Evolutionary conservation across 2,888 invertebrate species (phyloP).

Genomic region (Drosophila mimica): DNA sequence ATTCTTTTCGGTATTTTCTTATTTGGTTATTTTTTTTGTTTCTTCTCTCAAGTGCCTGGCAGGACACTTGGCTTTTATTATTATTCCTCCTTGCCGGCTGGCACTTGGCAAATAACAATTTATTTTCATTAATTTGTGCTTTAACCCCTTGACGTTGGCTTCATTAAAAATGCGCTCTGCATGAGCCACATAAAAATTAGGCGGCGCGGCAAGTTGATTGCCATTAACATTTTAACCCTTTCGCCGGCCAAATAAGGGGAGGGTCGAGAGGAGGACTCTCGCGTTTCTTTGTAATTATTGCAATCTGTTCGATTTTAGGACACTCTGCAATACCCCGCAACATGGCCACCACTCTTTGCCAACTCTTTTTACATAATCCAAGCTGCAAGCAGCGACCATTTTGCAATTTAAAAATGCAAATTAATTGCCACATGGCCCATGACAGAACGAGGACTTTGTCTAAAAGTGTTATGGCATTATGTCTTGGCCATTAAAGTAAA

Average conservation of each 20-base stretch:
- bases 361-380: not conserved
- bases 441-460: conserved; percentile 42
- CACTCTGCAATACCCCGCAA: conserved; percentile 20
- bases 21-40: conserved; percentile 5
- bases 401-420: conserved; percentile 84
- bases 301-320: conserved; percentile 80
- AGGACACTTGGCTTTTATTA: conserved; percentile 52
- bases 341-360: not conserved
- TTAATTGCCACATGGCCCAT: conserved; percentile 82
- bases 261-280: conserved; percentile 9
- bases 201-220: conserved; percentile 62
- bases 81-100: conserved; percentile 31
- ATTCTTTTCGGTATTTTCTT: conserved; percentile 34
- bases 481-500: conserved; percentile 75
- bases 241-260: not conserved
- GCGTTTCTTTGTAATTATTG: conserved; percentile 74
- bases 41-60: conserved; percentile 32
- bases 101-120: conserved; percentile 76
- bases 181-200: conserved; percentile 65
- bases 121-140: conserved; percentile 84
- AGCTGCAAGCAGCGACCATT: conserved; percentile 43
- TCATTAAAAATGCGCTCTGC: conserved; percentile 76
- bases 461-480: conserved; percentile 63
- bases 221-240: conserved; percentile 72
- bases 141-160: conserved; percentile 72